These are phyloP conservation scores for Campoplex capitator DNA, from an alignment of 2,888 invertebrate genomes.

Conservation along the genomic window DNA sequence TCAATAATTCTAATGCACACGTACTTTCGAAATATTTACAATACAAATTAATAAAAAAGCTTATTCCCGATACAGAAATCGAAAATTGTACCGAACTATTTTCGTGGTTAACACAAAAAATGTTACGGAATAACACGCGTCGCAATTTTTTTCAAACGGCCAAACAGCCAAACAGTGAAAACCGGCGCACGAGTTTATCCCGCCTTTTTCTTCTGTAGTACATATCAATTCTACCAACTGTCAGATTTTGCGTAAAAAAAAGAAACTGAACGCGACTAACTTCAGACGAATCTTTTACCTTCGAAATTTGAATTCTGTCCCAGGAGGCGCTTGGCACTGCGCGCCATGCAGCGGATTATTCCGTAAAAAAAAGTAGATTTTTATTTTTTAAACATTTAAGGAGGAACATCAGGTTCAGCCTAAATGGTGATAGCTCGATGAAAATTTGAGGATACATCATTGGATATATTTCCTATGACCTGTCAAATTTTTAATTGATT, in stretches of 20 bases:
- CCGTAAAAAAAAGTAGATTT: too few species aligned
- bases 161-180: neutral
- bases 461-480: too few species aligned
- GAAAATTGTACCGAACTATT: neutral
- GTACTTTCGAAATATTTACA: neutral
- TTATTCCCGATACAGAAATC: neutral
- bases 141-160: constrained; percentile 27
- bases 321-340: too few species aligned
- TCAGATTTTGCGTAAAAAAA: neutral
- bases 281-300: neutral
- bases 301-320: too few species aligned
- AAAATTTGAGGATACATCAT: too few species aligned
- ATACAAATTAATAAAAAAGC: neutral
- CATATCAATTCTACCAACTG: too few species aligned
- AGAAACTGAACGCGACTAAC: neutral
- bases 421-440: too few species aligned
- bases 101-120: constrained; percentile 1
- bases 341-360: too few species aligned
- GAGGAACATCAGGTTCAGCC: too few species aligned
- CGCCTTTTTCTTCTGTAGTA: neutral
- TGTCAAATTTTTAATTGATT: too few species aligned
- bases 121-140: neutral
- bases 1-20: neutral
- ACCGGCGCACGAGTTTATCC: neutral
- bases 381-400: too few species aligned